These are phyloP conservation scores for Charanyca ferruginea DNA, from an alignment of 2,888 invertebrate genomes.

Conservation along the genomic window DNA sequence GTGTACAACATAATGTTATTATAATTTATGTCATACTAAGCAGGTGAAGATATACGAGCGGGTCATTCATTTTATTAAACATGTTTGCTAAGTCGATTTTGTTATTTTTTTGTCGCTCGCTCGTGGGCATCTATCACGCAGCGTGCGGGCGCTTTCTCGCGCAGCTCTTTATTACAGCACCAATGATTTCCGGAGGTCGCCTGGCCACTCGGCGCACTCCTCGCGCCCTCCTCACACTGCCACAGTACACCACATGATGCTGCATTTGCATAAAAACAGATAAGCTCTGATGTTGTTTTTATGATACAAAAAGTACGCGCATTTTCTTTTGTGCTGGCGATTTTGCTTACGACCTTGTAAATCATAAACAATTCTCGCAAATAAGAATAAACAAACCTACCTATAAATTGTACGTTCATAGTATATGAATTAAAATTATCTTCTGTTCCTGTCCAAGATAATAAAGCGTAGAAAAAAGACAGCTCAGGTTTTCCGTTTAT, in stretches of 20 bases:
- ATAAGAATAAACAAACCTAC: conserved; percentile 6
- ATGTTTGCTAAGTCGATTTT: conserved; percentile 91
- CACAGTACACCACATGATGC: conserved; percentile 53
- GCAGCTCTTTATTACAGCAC: conserved; percentile 87
- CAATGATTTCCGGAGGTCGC: conserved; percentile 87
- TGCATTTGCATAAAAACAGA: conserved; percentile 68
- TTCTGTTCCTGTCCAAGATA: conserved; percentile 1
- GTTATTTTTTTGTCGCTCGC: conserved; percentile 88
- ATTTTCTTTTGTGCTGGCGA: conserved; percentile 35
- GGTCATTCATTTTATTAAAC: conserved; percentile 91
- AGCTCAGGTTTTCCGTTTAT: not conserved
- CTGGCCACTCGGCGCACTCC: conserved; percentile 62
- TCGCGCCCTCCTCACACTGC: conserved; percentile 45
- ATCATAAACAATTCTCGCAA: conserved; percentile 10
- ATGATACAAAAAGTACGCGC: conserved; percentile 31
- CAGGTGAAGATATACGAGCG: conserved; percentile 91
- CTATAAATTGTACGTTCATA: not conserved
- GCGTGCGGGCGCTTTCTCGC: conserved; percentile 89
- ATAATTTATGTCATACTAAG: conserved; percentile 91
- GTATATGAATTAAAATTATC: not conserved
- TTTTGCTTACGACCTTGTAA: conserved; percentile 43
- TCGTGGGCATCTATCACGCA: conserved; percentile 89
- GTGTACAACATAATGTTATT: conserved; percentile 91
- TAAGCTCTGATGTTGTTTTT: conserved; percentile 58
- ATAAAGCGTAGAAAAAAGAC: not conserved